phyloP scores from a whole-genome alignment of 2,797 vertebrate species.

The Lepus oiostolus region DNA sequence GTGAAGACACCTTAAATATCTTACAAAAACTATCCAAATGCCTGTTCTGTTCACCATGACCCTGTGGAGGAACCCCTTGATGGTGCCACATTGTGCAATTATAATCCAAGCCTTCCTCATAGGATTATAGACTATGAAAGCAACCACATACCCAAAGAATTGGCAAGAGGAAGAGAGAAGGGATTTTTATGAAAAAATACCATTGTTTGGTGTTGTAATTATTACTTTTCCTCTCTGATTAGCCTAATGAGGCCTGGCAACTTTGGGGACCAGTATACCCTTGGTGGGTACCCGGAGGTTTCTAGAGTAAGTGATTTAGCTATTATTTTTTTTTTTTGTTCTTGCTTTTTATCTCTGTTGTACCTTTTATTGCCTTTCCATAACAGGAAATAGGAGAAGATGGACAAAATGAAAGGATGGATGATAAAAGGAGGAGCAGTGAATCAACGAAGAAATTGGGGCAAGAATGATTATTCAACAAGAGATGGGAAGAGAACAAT shows the following conservation, averaged over 20 bases:
- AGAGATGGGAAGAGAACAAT: background rate
- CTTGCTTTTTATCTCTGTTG: background rate
- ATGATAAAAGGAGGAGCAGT: background rate
- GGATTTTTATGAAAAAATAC: background rate
- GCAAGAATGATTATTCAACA: background rate
- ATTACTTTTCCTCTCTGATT: background rate
- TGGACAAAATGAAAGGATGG: background rate
- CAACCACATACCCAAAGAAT: background rate
- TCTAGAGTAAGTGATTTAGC: background rate
- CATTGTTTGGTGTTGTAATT: background rate
- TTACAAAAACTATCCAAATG: background rate
- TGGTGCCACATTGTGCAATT: too few relatives aligned
- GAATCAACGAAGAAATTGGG: background rate
- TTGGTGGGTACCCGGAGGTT: background rate
- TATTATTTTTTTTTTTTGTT: background rate
- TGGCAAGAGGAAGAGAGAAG: background rate
- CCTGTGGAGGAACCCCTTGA: background rate
- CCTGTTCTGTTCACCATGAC: background rate
- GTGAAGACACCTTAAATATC: background rate
- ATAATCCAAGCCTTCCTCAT: background rate
- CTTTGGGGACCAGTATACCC: background rate
- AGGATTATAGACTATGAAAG: background rate
- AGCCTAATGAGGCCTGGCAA: background rate
- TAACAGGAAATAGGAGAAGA: background rate
- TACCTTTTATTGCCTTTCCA: background rate